Conservation (phyloP, 23 tunicate genomes). For the Styela clava region DNA sequence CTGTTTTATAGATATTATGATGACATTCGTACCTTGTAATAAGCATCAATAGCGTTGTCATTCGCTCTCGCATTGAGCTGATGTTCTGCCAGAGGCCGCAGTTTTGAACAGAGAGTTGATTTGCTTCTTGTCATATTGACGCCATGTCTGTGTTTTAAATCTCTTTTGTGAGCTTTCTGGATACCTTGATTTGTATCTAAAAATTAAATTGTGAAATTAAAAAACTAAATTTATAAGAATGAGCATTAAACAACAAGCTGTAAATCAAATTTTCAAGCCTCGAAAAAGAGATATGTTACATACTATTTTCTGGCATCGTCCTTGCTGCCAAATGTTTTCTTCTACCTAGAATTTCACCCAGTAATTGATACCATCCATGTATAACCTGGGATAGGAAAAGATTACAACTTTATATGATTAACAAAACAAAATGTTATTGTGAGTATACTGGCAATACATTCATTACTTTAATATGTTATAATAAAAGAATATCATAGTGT, state of each 20-base stretch:
- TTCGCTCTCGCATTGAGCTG: background rate
- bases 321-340: slow-evolving; percentile 57
- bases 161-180: background rate
- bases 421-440: background rate
- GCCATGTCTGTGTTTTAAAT: background rate
- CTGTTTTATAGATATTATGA: too few species aligned
- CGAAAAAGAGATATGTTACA: background rate
- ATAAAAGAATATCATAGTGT: too few species aligned
- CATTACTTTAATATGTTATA: too few species aligned
- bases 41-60: background rate
- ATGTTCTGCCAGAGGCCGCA: background rate
- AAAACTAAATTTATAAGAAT: background rate
- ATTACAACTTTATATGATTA: background rate
- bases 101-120: background rate
- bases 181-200: background rate
- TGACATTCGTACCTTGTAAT: background rate
- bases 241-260: background rate
- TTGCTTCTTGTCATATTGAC: background rate
- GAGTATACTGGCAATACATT: too few species aligned
- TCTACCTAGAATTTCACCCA: slow-evolving; percentile 60
- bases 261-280: too few species aligned
- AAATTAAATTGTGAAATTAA: background rate
- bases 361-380: slow-evolving; percentile 79
- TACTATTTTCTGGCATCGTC: background rate
- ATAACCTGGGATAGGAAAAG: slow-evolving; percentile 30